Evolutionary conservation across 2,888 invertebrate genomes (phyloP).

Genomic region (Smittia aterrima): DNA sequence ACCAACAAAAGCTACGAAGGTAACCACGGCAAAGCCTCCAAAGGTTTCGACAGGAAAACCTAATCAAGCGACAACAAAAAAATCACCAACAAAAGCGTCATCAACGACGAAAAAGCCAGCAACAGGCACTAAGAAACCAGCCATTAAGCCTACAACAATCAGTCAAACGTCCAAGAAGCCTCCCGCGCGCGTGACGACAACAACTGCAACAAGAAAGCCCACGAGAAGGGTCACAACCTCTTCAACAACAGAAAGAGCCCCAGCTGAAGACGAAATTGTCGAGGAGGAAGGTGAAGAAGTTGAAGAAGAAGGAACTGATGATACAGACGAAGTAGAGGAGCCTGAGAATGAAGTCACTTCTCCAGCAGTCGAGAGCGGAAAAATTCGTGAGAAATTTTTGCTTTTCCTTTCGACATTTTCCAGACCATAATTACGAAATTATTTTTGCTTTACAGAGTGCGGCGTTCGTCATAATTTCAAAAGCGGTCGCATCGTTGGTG

Average conservation of each 20-base stretch:
- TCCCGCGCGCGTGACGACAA: conserved; percentile 22
- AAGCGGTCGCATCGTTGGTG: conserved; percentile 83
- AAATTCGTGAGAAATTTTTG: conserved; percentile 52
- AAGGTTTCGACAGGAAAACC: conserved; percentile 43
- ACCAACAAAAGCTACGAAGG: conserved; percentile 44
- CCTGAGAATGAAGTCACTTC: background rate
- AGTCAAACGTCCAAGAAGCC: conserved; percentile 44
- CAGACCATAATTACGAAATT: background rate
- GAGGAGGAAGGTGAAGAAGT: conserved; percentile 49
- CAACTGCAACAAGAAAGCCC: conserved; percentile 44
- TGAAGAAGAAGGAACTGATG: conserved; percentile 43
- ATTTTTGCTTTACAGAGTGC: conserved; percentile 64
- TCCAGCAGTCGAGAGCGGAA: conserved; percentile 44
- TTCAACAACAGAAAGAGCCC: conserved; percentile 48
- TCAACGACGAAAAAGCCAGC: conserved; percentile 42
- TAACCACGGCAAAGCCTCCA: conserved; percentile 43
- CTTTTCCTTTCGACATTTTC: background rate
- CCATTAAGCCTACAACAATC: conserved; percentile 42
- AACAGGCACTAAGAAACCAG: conserved; percentile 33
- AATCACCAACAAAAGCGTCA: conserved; percentile 42
- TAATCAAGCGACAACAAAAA: conserved; percentile 33
- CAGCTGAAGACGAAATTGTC: conserved; percentile 49
- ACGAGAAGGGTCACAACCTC: conserved; percentile 49
- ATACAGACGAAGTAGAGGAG: conserved; percentile 42
- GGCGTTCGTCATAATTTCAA: conserved; percentile 79